These are phyloP conservation scores for Centroberyx gerrardi DNA, from an alignment of 2,797 vertebrate species.

Conservation along the genomic window DNA sequence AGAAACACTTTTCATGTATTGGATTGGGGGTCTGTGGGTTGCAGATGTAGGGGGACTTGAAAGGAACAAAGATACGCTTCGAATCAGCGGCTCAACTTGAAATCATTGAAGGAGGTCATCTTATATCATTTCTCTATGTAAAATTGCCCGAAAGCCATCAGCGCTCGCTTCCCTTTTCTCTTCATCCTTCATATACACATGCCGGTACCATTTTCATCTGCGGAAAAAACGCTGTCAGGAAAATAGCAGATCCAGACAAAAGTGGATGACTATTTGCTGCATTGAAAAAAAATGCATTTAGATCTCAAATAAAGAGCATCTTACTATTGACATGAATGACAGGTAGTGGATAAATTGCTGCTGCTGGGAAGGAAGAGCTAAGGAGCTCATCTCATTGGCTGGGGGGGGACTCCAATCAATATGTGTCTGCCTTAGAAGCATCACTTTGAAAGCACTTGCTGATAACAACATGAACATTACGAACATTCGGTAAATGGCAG, in stretches of 20 bases:
- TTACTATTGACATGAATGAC: constrained; percentile 70
- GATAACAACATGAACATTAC: constrained; percentile 47
- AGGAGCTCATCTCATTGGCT: constrained; percentile 73
- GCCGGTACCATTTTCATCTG: constrained; percentile 14
- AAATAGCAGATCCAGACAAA: constrained; percentile 56
- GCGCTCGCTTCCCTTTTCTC: constrained; percentile 31
- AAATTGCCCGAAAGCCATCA: constrained; percentile 79
- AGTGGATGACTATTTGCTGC: constrained; percentile 72
- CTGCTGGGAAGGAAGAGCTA: constrained; percentile 69
- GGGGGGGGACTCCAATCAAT: constrained; percentile 50
- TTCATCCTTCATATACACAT: constrained; percentile 24
- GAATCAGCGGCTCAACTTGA: constrained; percentile 76
- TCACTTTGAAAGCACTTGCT: constrained; percentile 44
- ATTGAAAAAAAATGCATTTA: constrained; percentile 77
- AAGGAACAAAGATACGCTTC: constrained; percentile 77
- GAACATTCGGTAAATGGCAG: constrained; percentile 22
- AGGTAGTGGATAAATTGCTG: constrained; percentile 83
- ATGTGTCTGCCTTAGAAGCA: constrained; percentile 39
- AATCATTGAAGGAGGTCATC: constrained; percentile 81
- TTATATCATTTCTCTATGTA: constrained; percentile 73
- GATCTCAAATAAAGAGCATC: constrained; percentile 80
- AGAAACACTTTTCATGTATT: not conserved
- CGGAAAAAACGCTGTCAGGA: constrained; percentile 49
- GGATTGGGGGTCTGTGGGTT: constrained; percentile 60
- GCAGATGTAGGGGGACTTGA: constrained; percentile 74